Evolutionary conservation across 2,797 vertebrate genomes (phyloP).

Genomic region (Paratrypauchen microcephalus): DNA sequence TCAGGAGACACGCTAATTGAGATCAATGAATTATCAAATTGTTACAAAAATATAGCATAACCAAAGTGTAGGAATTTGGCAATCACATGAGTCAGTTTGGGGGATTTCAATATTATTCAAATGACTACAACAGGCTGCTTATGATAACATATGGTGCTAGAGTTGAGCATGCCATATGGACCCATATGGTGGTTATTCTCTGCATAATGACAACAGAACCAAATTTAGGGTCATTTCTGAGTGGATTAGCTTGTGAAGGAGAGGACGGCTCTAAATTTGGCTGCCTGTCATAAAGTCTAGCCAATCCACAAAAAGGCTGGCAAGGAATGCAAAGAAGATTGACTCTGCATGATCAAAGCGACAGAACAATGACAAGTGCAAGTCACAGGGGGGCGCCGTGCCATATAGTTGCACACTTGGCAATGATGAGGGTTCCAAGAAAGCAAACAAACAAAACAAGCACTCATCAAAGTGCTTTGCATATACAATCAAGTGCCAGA

Average conservation of each 20-base stretch:
- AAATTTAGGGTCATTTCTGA: conserved; percentile 70
- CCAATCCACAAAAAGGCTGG: conserved; percentile 67
- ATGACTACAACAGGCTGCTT: conserved; percentile 62
- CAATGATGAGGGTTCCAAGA: conserved; percentile 9
- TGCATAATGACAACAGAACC: conserved; percentile 75
- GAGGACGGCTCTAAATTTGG: conserved; percentile 67
- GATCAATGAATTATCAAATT: background rate
- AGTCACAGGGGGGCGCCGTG: conserved; percentile 43
- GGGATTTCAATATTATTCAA: conserved; percentile 63
- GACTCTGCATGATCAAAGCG: conserved; percentile 63
- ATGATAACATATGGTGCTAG: conserved; percentile 72
- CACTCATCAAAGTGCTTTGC: conserved; percentile 53
- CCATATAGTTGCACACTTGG: conserved; percentile 42
- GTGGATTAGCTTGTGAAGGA: conserved; percentile 61
- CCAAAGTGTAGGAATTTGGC: conserved; percentile 59
- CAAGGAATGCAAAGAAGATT: conserved; percentile 57
- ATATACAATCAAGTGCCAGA: conserved; percentile 60
- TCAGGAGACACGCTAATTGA: too few species aligned
- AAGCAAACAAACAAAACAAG: conserved; percentile 54
- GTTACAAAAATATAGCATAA: conserved; percentile 1
- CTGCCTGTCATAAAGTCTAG: conserved; percentile 63
- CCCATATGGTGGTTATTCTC: conserved; percentile 71
- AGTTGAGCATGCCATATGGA: conserved; percentile 73
- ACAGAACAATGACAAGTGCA: conserved; percentile 62
- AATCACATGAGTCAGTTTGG: conserved; percentile 46